phyloP scores from a whole-genome alignment of 2,113 vertebrate species.

The Petrocephalus zakoni region DNA sequence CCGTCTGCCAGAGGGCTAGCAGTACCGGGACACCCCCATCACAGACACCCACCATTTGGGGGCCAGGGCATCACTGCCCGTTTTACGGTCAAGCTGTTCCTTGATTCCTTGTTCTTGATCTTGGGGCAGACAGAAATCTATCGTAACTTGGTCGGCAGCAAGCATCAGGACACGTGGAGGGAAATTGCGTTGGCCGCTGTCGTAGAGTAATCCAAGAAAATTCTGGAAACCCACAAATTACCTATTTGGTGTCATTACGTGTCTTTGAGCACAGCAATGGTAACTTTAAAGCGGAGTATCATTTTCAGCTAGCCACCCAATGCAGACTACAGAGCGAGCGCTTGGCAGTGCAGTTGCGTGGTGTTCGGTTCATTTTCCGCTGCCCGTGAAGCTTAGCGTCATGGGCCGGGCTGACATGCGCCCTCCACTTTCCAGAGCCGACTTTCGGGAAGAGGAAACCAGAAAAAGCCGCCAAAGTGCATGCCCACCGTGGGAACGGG shows the following conservation, averaged over 20 bases:
- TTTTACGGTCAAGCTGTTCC: neutral
- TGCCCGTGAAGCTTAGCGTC: conserved; percentile 7
- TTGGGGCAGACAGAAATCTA: neutral
- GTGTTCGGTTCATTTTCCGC: neutral
- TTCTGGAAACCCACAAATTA: conserved; percentile 5
- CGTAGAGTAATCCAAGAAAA: neutral
- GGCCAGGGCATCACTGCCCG: neutral
- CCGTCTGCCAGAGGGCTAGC: neutral
- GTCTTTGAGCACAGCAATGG: neutral
- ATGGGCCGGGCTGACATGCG: neutral
- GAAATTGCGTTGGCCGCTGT: neutral
- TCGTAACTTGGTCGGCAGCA: neutral
- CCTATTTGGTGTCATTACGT: conserved; percentile 1
- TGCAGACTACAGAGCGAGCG: neutral
- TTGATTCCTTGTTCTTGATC: neutral
- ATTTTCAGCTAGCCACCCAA: conserved; percentile 1
- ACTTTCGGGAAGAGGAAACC: neutral
- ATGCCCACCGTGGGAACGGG: conserved; percentile 24
- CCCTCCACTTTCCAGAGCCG: neutral
- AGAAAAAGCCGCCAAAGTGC: neutral
- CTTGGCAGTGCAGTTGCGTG: neutral
- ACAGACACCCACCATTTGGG: neutral
- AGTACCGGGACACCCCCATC: neutral
- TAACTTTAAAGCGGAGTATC: conserved; percentile 7
- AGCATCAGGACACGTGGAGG: neutral